Conservation (phyloP, 2,113 vertebrate species). For the Sigmodon hispidus region DNA sequence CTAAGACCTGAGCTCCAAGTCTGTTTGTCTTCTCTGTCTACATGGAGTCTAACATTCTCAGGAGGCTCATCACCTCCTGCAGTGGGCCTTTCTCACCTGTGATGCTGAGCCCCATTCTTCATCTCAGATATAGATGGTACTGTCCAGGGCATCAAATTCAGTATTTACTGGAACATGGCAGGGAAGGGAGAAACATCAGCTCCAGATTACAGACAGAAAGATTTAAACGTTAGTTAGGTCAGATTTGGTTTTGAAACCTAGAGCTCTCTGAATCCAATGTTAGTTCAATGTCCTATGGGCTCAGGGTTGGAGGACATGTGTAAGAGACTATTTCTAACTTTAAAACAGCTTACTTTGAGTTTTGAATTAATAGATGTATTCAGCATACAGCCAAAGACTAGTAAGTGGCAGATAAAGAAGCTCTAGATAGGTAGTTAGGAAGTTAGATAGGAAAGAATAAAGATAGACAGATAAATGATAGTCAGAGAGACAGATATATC, state of each 20-base stretch:
- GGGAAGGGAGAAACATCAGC: not conserved
- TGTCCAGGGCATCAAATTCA: not conserved
- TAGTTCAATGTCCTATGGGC: not conserved
- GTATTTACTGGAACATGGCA: not conserved
- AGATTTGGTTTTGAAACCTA: not conserved
- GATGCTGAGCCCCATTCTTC: not conserved
- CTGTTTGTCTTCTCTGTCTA: not conserved
- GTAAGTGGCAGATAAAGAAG: not conserved
- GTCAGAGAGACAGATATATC: not conserved
- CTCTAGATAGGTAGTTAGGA: not conserved
- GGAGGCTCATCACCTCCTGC: rapidly evolving
- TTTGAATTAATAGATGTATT: not conserved
- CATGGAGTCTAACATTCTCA: not conserved
- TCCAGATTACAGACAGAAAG: not conserved
- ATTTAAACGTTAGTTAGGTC: not conserved
- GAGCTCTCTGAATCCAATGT: not conserved
- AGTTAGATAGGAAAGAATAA: not conserved
- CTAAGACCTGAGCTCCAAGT: not conserved
- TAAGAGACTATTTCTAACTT: not conserved
- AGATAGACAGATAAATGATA: not conserved
- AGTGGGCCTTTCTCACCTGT: not conserved
- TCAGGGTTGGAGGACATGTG: not conserved
- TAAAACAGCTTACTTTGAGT: not conserved
- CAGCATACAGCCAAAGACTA: not conserved
- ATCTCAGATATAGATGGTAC: not conserved